phyloP scores from a whole-genome alignment of 23 tunicate species.

The Ciona savignyi region DNA sequence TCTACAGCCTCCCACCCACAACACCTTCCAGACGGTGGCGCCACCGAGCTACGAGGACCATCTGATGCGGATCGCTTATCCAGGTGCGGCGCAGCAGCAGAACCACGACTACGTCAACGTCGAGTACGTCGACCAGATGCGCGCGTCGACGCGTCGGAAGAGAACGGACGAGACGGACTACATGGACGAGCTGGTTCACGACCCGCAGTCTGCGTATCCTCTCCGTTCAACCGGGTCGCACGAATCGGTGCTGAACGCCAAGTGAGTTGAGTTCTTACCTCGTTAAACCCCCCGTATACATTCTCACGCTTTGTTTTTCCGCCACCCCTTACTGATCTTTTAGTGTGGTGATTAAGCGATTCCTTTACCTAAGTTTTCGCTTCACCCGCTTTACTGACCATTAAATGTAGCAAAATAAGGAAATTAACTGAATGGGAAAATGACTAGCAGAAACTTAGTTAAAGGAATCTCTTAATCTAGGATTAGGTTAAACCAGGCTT shows the following conservation, averaged over 20 bases:
- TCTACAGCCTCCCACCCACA: conserved; percentile 1
- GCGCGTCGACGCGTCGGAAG: conserved; percentile 1
- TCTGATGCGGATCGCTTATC: conserved; percentile 30
- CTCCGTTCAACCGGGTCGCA: conserved; percentile 73
- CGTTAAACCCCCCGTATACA: conserved; percentile 14
- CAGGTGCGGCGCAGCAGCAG: conserved; percentile 16
- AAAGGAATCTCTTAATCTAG: too few species aligned
- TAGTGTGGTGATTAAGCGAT: too few species aligned
- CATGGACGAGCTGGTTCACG: background rate
- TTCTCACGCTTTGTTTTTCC: too few species aligned
- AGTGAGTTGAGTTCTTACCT: conserved; percentile 22
- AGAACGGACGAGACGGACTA: background rate
- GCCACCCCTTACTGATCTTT: too few species aligned
- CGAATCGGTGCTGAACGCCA: conserved; percentile 73
- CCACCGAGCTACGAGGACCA: conserved; percentile 84
- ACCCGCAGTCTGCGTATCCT: conserved; percentile 41
- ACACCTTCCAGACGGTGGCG: conserved; percentile 25
- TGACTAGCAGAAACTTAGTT: too few species aligned
- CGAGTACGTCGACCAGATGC: conserved; percentile 33
- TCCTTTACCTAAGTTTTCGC: too few species aligned
- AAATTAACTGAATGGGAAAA: too few species aligned
- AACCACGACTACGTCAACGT: conserved; percentile 55
- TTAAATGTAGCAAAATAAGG: too few species aligned
- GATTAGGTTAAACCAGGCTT: too few species aligned
- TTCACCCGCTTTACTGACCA: too few species aligned